Base-by-base conservation (phyloP, 2,888 invertebrate species). In the Rhagonycha lutea region DNA sequence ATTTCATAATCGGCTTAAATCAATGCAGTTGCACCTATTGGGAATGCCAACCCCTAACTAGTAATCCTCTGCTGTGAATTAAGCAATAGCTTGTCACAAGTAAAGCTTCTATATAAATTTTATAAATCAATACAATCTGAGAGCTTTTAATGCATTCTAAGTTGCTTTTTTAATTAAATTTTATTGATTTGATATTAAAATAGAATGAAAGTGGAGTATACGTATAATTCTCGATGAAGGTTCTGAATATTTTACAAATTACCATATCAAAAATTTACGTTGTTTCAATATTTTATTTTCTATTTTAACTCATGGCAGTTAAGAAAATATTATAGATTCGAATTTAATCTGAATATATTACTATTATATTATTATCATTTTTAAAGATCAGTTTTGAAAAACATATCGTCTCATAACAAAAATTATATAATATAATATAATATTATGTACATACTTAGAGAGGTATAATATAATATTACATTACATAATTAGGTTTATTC, bases 51-150 rank as follows among this genome's bases (percentile, higher is more conserved):
- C 81, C 63, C 63, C 63, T 65, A 65, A 12, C 26, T 65, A 26
- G 63, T 65, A 65, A 65, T 65, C 63, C 63, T 47, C 63, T 77
- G 82, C 82, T 82, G 82, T 80, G 83, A 83, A 82, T 75, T 70
- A 74, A 74, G 77, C 77, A 77, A 74, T 74, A 72, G 71, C 29
- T 71, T 77, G 77, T 77, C 74, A 77, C 77, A 77, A 65, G 69
- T 32, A 24, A 69, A 23, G 72, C 76, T 74, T 62, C 32, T 77
- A 74, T 74, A 65, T 65, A 74, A 77, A 74, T 72, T 77, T 74
- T 77, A 71, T 77, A 77, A 76, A 73, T 68, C 62, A 14, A 32
- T 73, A 76, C 71, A 61, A 65, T 73, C 73, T 73, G 73, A 73
- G 65, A 29, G 72, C 65, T 72, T 69, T 70, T 71, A 61, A 62